Evolutionary conservation across 2,113 vertebrate species (phyloP).

Genomic region (Corythornis cristatus): DNA sequence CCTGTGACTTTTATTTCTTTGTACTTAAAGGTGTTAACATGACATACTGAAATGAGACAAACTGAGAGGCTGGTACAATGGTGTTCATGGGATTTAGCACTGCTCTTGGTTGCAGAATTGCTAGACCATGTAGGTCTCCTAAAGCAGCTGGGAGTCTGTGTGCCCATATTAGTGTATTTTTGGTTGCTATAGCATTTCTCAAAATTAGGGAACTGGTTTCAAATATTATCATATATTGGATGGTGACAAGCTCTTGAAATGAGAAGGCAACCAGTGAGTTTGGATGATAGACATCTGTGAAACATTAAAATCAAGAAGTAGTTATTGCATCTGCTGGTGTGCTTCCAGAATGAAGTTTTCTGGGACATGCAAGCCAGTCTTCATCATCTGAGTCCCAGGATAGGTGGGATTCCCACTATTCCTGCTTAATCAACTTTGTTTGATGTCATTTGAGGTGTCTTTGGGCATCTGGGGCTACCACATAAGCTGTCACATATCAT

Average conservation of each 20-base stretch:
- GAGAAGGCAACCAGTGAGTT: background rate
- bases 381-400: background rate
- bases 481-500: background rate
- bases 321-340: background rate
- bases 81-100: background rate
- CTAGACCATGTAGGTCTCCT: background rate
- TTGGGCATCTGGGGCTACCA: background rate
- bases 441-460: background rate
- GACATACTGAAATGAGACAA: background rate
- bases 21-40: background rate
- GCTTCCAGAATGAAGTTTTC: background rate
- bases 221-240: background rate
- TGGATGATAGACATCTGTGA: background rate
- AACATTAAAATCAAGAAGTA: background rate
- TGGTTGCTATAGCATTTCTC: background rate
- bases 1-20: background rate
- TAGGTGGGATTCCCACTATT: background rate
- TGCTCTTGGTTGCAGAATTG: background rate
- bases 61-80: background rate
- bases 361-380: background rate
- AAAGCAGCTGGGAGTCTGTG: background rate
- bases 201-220: background rate
- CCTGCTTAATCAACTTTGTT: background rate
- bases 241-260: background rate
- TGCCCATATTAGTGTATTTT: background rate